Percentiles rank a stretch among this genome's conserved stretches.
phyloP scores from a whole-genome alignment of 2,113 vertebrate species.

The Balaenoptera acutorostrata region DNA sequence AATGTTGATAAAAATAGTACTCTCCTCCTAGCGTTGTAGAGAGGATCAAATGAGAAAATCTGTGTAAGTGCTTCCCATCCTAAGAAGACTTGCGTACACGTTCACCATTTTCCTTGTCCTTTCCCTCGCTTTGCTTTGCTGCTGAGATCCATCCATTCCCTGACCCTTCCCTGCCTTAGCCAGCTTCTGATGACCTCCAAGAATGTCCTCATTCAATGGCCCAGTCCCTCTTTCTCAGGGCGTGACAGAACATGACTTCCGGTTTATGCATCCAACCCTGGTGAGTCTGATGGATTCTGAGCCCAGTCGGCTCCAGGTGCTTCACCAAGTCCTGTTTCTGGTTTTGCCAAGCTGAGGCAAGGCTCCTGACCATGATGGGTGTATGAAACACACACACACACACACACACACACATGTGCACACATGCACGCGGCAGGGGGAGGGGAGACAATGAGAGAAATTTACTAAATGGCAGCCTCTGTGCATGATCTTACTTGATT shows the following conservation, averaged over 20 bases:
- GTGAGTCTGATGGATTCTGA: neutral
- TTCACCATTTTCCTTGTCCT: rapidly evolving
- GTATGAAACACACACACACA: rapidly evolving
- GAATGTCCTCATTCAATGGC: neutral
- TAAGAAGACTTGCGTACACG: neutral
- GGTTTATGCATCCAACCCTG: neutral
- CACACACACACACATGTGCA: neutral
- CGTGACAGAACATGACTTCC: neutral
- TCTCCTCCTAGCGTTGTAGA: neutral
- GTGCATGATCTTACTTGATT: neutral
- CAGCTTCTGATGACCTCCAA: neutral
- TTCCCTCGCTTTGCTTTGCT: neutral
- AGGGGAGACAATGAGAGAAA: neutral
- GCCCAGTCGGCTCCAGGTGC: neutral
- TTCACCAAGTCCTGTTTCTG: neutral
- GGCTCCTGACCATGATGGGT: neutral
- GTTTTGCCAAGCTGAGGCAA: neutral
- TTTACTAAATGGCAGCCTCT: neutral
- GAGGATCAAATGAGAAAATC: neutral
- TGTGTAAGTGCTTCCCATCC: neutral
- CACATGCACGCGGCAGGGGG: rapidly evolving
- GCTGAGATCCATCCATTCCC: no score
- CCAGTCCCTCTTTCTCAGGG: neutral
- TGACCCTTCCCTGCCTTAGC: neutral
- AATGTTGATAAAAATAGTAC: neutral